Base-by-base conservation (phyloP, 2,113 vertebrate genomes). In the Aspiorhynchus laticeps region DNA sequence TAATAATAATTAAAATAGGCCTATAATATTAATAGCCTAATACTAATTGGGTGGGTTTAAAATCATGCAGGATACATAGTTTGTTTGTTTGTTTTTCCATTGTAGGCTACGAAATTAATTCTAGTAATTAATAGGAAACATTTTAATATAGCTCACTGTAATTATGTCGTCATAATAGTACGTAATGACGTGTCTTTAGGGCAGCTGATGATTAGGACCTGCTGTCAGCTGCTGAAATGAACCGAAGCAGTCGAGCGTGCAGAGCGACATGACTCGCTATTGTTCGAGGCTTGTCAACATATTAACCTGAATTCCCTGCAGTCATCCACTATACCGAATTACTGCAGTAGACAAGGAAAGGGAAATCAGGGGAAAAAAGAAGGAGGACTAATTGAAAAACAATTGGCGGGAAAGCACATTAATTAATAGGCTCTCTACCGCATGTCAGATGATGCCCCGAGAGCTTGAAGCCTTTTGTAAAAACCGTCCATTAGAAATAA, bases 261-360 rank as follows among this genome's bases (percentile, higher is more conserved):
- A 93, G 95, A 90, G 95, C 96, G 93, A 96, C 97, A 96, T 96
- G 98, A 99, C 98, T 97, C 95, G 92, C 93, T 96, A 97, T 96
- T 98, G 98, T 98, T 97, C 82, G 96, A 97, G 95, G 94, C 97
- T 91, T 98, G 98, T 99, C 97, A 98, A 97, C 98, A 97, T 96
- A 98, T 99, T 99, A 99, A 99, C 98, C 98, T 96, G 97, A 98
- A 99, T 97, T 98, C 97, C 98, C 97, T 94, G 94, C 96, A 97
- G 97, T 97, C 96, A 96, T 95, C 94, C 87, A 91, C 94, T 83
- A 83, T 94, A 93, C 94, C 92, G 92, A 94, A 94, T 93, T 90
- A 94, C 93, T 93, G 90, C 92, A 91, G 89, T 85, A 92, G 92
- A 93, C 92, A 83, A 94, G 91, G 91, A 91, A 92, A 93, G 89